Evolutionary conservation across 2,888 invertebrate species (phyloP).

Genomic region (Netelia fuscicornis): DNA sequence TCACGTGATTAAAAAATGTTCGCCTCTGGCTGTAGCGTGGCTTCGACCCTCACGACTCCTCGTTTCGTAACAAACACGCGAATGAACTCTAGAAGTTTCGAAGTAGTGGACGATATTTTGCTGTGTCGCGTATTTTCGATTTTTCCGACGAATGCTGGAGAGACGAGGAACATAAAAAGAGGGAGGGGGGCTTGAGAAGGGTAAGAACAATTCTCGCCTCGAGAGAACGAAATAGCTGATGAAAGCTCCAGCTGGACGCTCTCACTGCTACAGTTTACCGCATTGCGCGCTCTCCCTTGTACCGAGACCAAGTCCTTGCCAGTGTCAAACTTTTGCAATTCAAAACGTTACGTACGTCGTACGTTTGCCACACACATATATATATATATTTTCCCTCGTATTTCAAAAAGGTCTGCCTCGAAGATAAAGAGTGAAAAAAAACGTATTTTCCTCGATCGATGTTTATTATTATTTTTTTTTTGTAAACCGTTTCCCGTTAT

Average conservation of each 20-base stretch:
- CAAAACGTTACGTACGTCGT: constrained; percentile 7
- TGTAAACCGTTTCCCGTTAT: neutral
- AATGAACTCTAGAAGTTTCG: constrained; percentile 34
- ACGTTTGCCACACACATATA: neutral
- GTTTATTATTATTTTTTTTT: constrained; percentile 13
- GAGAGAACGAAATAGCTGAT: constrained; percentile 27
- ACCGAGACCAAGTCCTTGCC: constrained; percentile 34
- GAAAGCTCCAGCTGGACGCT: constrained; percentile 56
- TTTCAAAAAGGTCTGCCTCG: neutral
- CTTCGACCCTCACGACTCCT: neutral
- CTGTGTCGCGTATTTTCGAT: constrained; percentile 15
- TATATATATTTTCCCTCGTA: neutral
- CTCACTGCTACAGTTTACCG: constrained; percentile 42
- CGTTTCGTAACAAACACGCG: neutral
- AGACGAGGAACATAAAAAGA: neutral
- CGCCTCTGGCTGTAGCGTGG: neutral
- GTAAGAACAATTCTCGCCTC: constrained; percentile 26
- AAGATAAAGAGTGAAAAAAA: neutral
- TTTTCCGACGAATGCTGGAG: constrained; percentile 8
- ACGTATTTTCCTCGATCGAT: neutral
- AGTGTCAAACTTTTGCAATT: constrained; percentile 59
- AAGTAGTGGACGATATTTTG: neutral
- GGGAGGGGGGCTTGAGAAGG: neutral
- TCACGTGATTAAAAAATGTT: constrained; percentile 47
- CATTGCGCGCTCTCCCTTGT: neutral